These are phyloP conservation scores for Hymenochirus boettgeri DNA, from an alignment of 2,113 vertebrate genomes.

Conservation along the genomic window DNA sequence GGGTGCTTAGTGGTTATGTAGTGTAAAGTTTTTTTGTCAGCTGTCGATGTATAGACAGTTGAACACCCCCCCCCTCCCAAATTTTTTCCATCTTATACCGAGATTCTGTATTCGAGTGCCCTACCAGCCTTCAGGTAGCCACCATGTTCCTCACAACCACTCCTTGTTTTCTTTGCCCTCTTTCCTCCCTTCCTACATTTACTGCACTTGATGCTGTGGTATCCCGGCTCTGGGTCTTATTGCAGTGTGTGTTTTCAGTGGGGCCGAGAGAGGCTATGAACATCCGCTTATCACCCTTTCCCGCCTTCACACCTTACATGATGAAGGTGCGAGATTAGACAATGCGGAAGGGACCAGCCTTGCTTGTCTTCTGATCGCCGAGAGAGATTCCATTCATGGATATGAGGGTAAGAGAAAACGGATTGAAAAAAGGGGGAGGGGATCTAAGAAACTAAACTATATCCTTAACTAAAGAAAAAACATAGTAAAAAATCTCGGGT, in stretches of 20 bases:
- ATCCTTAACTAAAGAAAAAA: too few relatives aligned
- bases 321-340: constrained; percentile 74
- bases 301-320: constrained; percentile 82
- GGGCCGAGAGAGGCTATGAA: constrained; percentile 62
- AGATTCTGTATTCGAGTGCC: too few relatives aligned
- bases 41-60: too few relatives aligned
- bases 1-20: too few relatives aligned
- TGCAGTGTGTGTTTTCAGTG: constrained; percentile 58
- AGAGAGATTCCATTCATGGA: constrained; percentile 83
- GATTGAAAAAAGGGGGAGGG: background rate
- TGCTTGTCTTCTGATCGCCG: constrained; percentile 84
- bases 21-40: too few relatives aligned
- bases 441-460: too few relatives aligned
- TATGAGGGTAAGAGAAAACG: constrained; percentile 69
- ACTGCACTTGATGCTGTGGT: constrained; percentile 4
- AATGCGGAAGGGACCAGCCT: constrained; percentile 68
- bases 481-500: too few relatives aligned
- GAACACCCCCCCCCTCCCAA: too few relatives aligned
- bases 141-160: background rate
- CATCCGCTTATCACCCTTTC: constrained; percentile 76
- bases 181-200: too few relatives aligned
- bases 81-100: too few relatives aligned
- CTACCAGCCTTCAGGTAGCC: too few relatives aligned
- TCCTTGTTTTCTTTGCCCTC: background rate
- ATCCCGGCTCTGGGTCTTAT: constrained; percentile 45